These are phyloP conservation scores for Crepidodera aurea DNA, from an alignment of 2,888 invertebrate genomes.

Conservation along the genomic window DNA sequence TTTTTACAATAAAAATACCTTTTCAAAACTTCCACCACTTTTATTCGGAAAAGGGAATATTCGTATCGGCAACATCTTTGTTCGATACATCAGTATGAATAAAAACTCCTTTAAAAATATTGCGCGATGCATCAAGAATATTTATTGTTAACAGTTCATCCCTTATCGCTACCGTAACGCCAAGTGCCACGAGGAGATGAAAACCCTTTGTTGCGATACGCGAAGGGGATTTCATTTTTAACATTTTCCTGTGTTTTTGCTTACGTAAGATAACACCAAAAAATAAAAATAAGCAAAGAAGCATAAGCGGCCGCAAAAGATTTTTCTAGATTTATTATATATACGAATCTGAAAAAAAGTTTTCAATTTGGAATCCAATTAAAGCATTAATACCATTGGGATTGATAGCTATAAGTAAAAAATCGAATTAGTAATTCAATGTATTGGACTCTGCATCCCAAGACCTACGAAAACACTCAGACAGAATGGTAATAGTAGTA, in stretches of 20 bases:
- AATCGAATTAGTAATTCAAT: no score
- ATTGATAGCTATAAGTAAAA: no score
- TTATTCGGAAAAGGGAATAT: neutral
- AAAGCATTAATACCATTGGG: no score
- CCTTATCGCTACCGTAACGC: constrained; percentile 10
- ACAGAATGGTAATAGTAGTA: no score
- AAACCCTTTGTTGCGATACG: constrained; percentile 12
- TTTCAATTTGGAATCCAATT: no score
- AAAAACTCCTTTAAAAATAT: constrained; percentile 5
- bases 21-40: neutral
- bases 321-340: neutral
- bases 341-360: no score
- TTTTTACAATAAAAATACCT: neutral
- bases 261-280: constrained; percentile 9
- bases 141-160: constrained; percentile 20
- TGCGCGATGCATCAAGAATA: neutral
- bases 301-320: neutral
- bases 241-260: constrained; percentile 17
- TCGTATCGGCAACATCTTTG: neutral
- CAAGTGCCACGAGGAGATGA: neutral
- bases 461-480: no score
- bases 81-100: neutral
- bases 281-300: neutral
- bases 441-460: no score
- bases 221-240: constrained; percentile 18